Base-by-base conservation (phyloP, 2,888 invertebrate genomes). In the Hemistola chrysoprasaria region DNA sequence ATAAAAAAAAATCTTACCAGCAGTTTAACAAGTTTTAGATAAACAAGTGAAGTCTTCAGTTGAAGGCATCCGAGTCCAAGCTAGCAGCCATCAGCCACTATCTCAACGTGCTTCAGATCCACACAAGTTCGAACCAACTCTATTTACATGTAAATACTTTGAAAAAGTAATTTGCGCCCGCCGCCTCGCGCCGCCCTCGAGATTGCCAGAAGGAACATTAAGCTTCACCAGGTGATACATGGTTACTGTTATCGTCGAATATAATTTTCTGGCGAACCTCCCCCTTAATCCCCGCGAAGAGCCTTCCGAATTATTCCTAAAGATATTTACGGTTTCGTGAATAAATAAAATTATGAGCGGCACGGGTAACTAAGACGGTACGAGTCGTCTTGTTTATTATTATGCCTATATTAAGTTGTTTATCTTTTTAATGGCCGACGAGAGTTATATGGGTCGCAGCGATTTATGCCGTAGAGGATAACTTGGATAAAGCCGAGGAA, bases 71-170 rank as follows among this genome's bases (percentile, higher is more conserved):
- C 16, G 16, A 16, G 29, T 40, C 24, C 11, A 34, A 11, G 1
- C 8, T 25, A 11, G 16, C 16, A 16, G 16, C 16, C 16, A 16
- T 35, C 11, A 36, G 22, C 2, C 20, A 30, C 42, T 31, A 36
- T 27, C 39, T 22, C 31, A 31, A 10, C 28, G 29, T 8, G 34
- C 29, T 11, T 39, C 37, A 44, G 39, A 50, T 53, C 46, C 47
- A 46, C 42, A 47, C 40, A 73, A 78, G 66, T 75, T 69, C 67
- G 60, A 59, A 68, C 69, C 67, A 68, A 69, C 77, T 85, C 87
- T 88, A 88, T 88, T 88, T 87, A 83, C 86, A 86, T 87, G 86
- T 87, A 86, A 88, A 88, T 88, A 88, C 87, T 85, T 86, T 81
- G 87, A 85, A 86, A 88, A 88, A 88, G 87, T 88, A 88, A 88